Conservation (phyloP, 2,888 invertebrate genomes). For the Amiota communis region DNA sequence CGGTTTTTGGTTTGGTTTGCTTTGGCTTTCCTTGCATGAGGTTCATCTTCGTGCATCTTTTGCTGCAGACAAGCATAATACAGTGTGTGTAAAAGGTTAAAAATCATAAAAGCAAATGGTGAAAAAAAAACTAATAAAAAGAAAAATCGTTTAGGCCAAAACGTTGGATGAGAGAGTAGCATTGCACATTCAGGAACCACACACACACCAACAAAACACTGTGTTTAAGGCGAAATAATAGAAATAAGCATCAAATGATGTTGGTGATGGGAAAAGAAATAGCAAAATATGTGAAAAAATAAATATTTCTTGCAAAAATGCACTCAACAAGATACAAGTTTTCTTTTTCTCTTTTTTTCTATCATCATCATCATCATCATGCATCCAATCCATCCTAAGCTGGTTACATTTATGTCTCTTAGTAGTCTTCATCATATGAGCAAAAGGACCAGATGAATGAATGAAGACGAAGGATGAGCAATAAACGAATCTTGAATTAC, state of each 20-base stretch:
- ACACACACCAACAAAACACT: background rate
- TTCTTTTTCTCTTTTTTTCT: too few species aligned
- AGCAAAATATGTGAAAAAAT: background rate
- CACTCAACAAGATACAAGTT: background rate
- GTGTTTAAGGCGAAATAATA: conserved; percentile 21
- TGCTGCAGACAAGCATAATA: background rate
- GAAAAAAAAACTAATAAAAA: background rate
- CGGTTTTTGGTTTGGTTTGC: background rate
- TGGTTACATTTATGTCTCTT: too few species aligned
- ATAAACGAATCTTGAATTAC: conserved; percentile 7
- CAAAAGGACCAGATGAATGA: too few species aligned
- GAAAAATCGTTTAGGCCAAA: conserved; percentile 19
- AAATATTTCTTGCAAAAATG: conserved; percentile 1
- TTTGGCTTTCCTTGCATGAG: too few species aligned
- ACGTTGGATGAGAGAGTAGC: too few species aligned
- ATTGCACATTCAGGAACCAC: too few species aligned
- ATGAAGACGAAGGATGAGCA: background rate
- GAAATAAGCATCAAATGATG: background rate
- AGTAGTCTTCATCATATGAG: too few species aligned
- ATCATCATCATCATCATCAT: too few species aligned
- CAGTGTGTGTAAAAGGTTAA: background rate
- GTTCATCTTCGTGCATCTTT: background rate
- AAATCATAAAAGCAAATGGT: background rate
- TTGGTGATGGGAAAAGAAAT: background rate
- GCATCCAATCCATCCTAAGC: too few species aligned